These are phyloP conservation scores for Trachelus stipa DNA, from an alignment of 2,888 invertebrate genomes.

Conservation along the genomic window DNA sequence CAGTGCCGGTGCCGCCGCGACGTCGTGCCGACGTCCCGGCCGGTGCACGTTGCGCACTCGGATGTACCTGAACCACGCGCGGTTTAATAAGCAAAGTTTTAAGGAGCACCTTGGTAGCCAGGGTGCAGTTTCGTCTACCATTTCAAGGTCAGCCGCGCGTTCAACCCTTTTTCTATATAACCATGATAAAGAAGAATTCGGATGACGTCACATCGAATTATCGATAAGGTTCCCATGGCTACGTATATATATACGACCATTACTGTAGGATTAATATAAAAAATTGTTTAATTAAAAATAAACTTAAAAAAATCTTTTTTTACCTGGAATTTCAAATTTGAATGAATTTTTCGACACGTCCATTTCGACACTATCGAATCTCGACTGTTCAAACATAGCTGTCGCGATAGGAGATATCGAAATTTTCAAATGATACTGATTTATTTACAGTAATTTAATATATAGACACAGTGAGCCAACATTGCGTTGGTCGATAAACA, in stretches of 20 bases:
- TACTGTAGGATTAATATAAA: too few species aligned
- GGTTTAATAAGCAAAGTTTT: conserved; percentile 50
- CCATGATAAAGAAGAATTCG: too few species aligned
- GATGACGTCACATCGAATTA: too few species aligned
- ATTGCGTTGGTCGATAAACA: neutral
- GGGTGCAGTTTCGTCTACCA: conserved; percentile 24
- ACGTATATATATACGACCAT: too few species aligned
- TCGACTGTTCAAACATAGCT: neutral
- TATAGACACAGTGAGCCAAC: neutral
- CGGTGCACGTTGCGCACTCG: conserved; percentile 31
- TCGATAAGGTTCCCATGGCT: too few species aligned
- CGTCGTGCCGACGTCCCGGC: neutral
- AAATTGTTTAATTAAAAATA: too few species aligned
- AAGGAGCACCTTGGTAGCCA: conserved; percentile 30
- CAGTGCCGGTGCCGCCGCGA: conserved; percentile 17
- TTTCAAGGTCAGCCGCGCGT: conserved; percentile 21
- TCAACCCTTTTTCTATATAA: neutral
- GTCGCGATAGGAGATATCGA: neutral
- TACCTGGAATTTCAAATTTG: too few species aligned
- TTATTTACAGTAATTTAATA: neutral
- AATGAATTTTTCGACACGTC: too few species aligned
- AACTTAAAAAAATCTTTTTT: too few species aligned
- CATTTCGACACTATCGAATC: neutral
- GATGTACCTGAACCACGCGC: conserved; percentile 37
- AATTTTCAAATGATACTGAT: neutral